Evolutionary conservation across 2,797 vertebrate species (phyloP), one percentile per base, ranked within the genome.

Genomic region (Coendou prehensilis): DNA sequence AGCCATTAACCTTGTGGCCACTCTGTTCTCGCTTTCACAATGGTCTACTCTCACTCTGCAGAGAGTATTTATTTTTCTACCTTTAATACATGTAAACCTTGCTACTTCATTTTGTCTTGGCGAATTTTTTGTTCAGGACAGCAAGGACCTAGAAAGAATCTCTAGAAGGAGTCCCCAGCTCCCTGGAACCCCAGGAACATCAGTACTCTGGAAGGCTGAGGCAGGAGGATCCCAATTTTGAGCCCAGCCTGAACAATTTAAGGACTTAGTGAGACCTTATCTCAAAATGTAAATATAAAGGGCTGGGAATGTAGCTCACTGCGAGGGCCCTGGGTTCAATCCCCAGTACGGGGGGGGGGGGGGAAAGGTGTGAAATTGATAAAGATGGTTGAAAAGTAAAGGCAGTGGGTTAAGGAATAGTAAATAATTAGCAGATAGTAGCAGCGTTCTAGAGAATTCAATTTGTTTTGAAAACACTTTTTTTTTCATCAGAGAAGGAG

Each of bases 381-480:
- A 63, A 93, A 93, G 17, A 80, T 41, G 8, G 47, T 89, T 88
- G 71, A 96, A 80, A 85, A 63, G 45, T 86, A 47, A 73, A 96
- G 28, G 56, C 30, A 67, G 41, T 78, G 28, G 89, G 13, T 92
- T 93, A 87, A 80, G 30, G 15, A 84, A 88, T 41, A n/a, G 45
- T n/a, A 82, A 86, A 89, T 83, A 91, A 80, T 64, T 28, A 63
- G 61, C 9, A 63, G 30, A 63, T 63, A 67, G 14, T 67, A 67
- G 2, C 64, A 67, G 33, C 33, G 30, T 67, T 30, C 26, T 63
- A 73, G 9, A 57, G 41, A 41, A 11, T 92, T 87, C 80, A 6
- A 59, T 93, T 86, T 30, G 73, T 50, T 37, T 82, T 73, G 93
- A 75, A 73, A 84, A 61, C 30, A 78, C 76, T 57, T 76, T 2